phyloP scores from a whole-genome alignment of 2,797 vertebrate genomes.

The Sus cebifrons region DNA sequence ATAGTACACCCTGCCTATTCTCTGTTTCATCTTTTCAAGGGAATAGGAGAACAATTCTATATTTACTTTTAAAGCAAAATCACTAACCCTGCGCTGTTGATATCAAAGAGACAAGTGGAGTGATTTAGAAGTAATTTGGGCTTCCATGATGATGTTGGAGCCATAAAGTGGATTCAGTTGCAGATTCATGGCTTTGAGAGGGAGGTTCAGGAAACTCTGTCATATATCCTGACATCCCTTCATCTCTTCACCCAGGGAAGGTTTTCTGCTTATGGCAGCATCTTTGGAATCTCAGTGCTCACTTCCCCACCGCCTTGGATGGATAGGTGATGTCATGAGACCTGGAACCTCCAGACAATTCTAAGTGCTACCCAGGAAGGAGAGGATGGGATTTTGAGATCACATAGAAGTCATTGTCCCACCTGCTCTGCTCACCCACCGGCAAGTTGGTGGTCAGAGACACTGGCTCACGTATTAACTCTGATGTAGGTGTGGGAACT shows the following conservation, averaged over 20 bases:
- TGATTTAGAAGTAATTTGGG: conserved; percentile 69
- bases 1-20: conserved; percentile 24
- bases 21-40: conserved; percentile 69
- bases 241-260: background rate
- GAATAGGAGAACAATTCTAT: conserved; percentile 55
- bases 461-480: background rate
- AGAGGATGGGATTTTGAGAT: background rate
- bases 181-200: background rate
- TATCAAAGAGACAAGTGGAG: conserved; percentile 55
- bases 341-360: background rate
- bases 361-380: background rate
- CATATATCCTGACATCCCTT: background rate
- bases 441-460: background rate
- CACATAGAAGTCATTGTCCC: background rate
- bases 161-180: conserved; percentile 7
- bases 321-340: background rate
- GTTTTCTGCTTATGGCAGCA: background rate
- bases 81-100: background rate
- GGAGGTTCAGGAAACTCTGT: background rate
- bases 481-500: background rate
- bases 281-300: background rate
- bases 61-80: conserved; percentile 78
- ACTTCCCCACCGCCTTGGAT: background rate
- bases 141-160: conserved; percentile 32
- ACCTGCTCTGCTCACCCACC: background rate